phyloP scores from a whole-genome alignment of 2,888 invertebrate genomes.

The Scaptomyza caliginosa region DNA sequence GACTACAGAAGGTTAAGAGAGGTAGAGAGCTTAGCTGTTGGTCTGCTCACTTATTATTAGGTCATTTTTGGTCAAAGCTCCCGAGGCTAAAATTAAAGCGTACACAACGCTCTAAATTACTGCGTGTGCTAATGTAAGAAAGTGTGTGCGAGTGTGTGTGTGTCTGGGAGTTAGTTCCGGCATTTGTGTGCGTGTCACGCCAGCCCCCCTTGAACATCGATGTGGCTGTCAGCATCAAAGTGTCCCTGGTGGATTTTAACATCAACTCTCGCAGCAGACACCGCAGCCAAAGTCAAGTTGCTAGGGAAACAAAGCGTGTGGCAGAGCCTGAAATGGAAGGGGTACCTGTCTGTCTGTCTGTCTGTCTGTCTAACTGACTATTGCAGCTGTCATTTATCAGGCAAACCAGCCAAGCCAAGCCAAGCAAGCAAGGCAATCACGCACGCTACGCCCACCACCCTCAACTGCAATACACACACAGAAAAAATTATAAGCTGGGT shows the following conservation, averaged over 20 bases:
- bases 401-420: slow-evolving; percentile 30
- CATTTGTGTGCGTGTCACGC: slow-evolving; percentile 50
- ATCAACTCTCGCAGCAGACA: slow-evolving; percentile 32
- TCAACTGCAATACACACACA: neutral
- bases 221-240: slow-evolving; percentile 56
- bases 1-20: neutral
- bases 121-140: neutral
- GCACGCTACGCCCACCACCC: slow-evolving; percentile 27
- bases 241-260: slow-evolving; percentile 51
- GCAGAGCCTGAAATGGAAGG: neutral
- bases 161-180: slow-evolving; percentile 4
- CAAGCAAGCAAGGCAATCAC: slow-evolving; percentile 41
- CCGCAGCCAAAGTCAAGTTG: slow-evolving; percentile 35
- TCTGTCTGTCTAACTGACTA: slow-evolving; percentile 39
- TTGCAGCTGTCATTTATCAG: slow-evolving; percentile 67
- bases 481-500: neutral
- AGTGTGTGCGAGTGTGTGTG: slow-evolving; percentile 16
- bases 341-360: slow-evolving; percentile 33
- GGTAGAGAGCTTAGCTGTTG: neutral
- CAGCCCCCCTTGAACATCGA: slow-evolving; percentile 37
- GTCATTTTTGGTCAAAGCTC: slow-evolving; percentile 50
- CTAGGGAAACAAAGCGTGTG: neutral
- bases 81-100: slow-evolving; percentile 49
- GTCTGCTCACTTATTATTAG: slow-evolving; percentile 50
- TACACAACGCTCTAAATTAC: slow-evolving; percentile 23